Conservation (phyloP, 2,888 invertebrate genomes). For the Hypomecis atomaria region DNA sequence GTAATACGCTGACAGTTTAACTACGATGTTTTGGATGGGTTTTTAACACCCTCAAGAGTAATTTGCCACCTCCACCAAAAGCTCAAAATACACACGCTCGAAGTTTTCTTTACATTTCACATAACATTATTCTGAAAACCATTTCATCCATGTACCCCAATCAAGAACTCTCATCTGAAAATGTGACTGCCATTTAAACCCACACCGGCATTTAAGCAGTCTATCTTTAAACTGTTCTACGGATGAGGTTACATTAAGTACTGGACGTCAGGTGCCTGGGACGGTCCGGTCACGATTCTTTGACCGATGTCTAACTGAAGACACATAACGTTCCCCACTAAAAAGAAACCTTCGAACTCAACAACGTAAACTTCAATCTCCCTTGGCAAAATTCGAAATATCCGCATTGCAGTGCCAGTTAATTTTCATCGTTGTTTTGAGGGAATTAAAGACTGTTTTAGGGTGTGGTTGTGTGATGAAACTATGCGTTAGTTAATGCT, state of each 20-base stretch:
- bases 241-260: constrained; percentile 74
- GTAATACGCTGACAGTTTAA: no score
- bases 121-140: no score
- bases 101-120: no score
- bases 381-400: constrained; percentile 15
- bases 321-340: constrained; percentile 52
- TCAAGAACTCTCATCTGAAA: constrained; percentile 22
- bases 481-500: constrained; percentile 78
- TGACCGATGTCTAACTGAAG: constrained; percentile 80
- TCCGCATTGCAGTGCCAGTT: constrained; percentile 31
- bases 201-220: constrained; percentile 62
- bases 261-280: constrained; percentile 81
- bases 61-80: no score
- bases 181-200: constrained; percentile 37
- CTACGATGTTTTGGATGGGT: no score
- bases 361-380: constrained; percentile 38
- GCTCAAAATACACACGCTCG: no score
- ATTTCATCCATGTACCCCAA: not conserved
- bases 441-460: constrained; percentile 45
- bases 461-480: constrained; percentile 55
- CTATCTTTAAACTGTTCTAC: constrained; percentile 66
- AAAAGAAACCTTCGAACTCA: constrained; percentile 47
- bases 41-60: no score
- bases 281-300: constrained; percentile 81
- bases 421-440: constrained; percentile 38